These are phyloP conservation scores for Karalla daura DNA, from an alignment of 2,797 vertebrate species.

Conservation along the genomic window DNA sequence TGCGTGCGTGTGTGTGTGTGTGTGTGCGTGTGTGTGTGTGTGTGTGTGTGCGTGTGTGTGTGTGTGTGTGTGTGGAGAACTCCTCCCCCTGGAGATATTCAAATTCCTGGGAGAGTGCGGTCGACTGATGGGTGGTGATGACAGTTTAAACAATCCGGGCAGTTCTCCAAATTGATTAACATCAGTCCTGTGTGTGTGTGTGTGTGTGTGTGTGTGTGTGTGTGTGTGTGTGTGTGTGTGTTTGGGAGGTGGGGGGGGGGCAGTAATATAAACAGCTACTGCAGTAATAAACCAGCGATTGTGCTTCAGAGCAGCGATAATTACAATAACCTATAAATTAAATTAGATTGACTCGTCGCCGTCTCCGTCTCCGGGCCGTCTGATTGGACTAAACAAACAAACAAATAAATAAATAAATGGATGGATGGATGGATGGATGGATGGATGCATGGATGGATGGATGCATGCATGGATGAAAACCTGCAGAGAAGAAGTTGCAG, in stretches of 20 bases:
- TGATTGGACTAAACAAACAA: too few species aligned
- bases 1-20: slow-evolving; percentile 15
- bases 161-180: slow-evolving; percentile 75
- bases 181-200: slow-evolving; percentile 51
- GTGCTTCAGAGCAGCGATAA: slow-evolving; percentile 60
- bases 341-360: slow-evolving; percentile 58
- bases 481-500: slow-evolving; percentile 54
- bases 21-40: slow-evolving; percentile 25
- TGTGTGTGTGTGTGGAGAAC: slow-evolving; percentile 55
- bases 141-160: slow-evolving; percentile 73
- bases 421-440: too few species aligned
- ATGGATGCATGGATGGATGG: too few species aligned
- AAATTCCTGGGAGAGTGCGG: slow-evolving; percentile 64
- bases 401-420: too few species aligned
- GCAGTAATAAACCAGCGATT: slow-evolving; percentile 67
- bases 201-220: slow-evolving; percentile 22
- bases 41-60: slow-evolving; percentile 47
- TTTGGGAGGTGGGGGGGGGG: slow-evolving; percentile 24
- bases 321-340: slow-evolving; percentile 74
- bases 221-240: slow-evolving; percentile 16
- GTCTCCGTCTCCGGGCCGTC: slow-evolving; percentile 13
- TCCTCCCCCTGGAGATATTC: slow-evolving; percentile 60
- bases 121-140: slow-evolving; percentile 70
- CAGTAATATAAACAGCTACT: slow-evolving; percentile 63
- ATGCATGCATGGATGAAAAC: slow-evolving; percentile 39